These are phyloP conservation scores for Chlorodrepanis virens DNA, from an alignment of 2,113 vertebrate species.

Conservation along the genomic window DNA sequence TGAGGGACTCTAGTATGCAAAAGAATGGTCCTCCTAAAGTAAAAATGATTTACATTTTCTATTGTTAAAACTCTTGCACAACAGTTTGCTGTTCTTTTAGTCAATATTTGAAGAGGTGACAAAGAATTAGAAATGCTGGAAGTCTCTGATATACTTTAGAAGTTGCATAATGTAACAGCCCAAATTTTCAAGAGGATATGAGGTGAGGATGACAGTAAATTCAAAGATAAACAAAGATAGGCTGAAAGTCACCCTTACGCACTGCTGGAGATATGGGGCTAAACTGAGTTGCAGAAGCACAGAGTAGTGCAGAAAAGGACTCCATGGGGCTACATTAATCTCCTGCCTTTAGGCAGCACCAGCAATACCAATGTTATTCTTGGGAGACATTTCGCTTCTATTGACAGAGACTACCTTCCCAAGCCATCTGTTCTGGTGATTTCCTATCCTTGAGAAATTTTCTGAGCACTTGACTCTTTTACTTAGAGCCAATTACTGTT, in stretches of 20 bases:
- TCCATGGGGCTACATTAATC: neutral
- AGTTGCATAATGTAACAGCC: neutral
- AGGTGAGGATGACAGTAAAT: neutral
- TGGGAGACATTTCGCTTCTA: neutral
- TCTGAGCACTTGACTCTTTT: neutral
- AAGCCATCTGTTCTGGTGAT: neutral
- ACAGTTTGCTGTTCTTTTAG: neutral
- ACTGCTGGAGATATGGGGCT: neutral
- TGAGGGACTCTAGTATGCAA: neutral
- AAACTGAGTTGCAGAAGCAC: neutral
- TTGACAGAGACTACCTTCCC: neutral
- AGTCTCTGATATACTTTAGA: neutral
- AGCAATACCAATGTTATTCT: neutral
- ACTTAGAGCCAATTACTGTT: neutral
- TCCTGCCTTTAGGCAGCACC: neutral
- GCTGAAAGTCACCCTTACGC: neutral
- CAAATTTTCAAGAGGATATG: neutral
- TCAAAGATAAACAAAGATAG: neutral
- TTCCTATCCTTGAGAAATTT: neutral
- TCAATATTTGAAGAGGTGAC: neutral
- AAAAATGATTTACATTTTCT: neutral
- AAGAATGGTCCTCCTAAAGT: neutral
- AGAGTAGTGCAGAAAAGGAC: neutral
- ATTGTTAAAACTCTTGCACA: neutral
- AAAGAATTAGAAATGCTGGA: neutral